Evolutionary conservation across 1,140 invertebrate species (phyloP).

Genomic region (Papilio aristodemus): DNA sequence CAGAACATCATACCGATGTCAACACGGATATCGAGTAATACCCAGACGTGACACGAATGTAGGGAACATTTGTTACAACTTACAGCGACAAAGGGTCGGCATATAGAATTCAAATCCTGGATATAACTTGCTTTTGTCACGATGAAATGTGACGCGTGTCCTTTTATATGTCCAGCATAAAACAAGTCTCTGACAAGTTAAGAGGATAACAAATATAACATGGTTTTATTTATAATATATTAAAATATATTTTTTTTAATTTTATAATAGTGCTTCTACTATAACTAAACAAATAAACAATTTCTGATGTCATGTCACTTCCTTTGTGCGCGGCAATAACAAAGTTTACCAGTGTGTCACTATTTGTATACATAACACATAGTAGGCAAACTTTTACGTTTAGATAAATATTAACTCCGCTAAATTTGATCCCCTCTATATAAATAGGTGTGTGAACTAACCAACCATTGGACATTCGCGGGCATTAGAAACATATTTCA

Average conservation of each 20-base stretch:
- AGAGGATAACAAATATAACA: background rate
- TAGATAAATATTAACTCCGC: too few relatives aligned
- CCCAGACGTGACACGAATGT: background rate
- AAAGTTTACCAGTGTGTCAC: too few relatives aligned
- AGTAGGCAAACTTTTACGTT: too few relatives aligned
- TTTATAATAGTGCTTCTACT: too few relatives aligned
- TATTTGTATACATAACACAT: too few relatives aligned
- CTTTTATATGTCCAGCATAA: background rate
- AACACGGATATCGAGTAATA: background rate
- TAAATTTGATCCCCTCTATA: too few relatives aligned
- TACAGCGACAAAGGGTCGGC: background rate
- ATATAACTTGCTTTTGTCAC: background rate
- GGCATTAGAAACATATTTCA: background rate
- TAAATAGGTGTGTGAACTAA: background rate
- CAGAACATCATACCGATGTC: background rate
- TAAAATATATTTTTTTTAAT: too few relatives aligned
- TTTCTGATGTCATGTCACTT: too few relatives aligned
- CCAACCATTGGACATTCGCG: background rate
- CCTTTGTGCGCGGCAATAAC: too few relatives aligned
- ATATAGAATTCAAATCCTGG: constrained; percentile 3
- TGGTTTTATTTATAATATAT: too few relatives aligned
- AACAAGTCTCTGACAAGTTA: background rate
- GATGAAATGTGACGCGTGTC: background rate
- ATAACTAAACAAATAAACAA: too few relatives aligned
- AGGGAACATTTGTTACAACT: background rate